phyloP scores from a whole-genome alignment of 1,140 invertebrate species.

The Drosophila carrolli region DNA sequence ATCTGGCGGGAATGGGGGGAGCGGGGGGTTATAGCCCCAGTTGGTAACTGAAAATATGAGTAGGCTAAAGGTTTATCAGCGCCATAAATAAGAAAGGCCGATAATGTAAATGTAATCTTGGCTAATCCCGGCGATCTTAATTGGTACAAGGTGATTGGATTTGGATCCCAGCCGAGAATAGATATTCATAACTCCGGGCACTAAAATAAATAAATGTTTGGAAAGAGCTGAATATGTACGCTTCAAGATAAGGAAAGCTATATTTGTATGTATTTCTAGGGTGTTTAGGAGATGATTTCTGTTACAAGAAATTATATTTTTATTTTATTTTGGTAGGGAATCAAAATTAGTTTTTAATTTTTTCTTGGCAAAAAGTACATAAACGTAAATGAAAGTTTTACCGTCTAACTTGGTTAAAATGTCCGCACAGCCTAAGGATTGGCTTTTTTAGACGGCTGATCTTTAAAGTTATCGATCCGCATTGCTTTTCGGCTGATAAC shows the following conservation, averaged over 20 bases:
- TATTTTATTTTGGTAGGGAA: no score
- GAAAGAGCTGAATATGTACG: not conserved
- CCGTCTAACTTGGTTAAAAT: no score
- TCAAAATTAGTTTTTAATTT: no score
- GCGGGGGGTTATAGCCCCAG: not conserved
- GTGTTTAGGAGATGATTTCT: not conserved
- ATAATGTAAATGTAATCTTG: constrained; percentile 51
- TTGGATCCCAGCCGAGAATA: not conserved
- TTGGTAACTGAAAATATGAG: constrained; percentile 41
- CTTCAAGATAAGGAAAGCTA: not conserved
- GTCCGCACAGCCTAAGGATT: no score
- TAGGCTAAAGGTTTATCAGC: constrained; percentile 53
- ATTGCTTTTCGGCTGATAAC: no score
- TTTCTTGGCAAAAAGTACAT: no score
- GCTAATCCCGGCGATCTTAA: constrained; percentile 44
- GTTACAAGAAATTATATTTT: no score
- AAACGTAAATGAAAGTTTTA: no score
- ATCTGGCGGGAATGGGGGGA: not conserved
- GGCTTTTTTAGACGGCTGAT: no score
- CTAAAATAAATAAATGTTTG: constrained; percentile 4
- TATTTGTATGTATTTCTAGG: no score
- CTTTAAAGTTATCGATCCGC: no score
- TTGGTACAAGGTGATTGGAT: constrained; percentile 29
- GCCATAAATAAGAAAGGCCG: constrained; percentile 34
- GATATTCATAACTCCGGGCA: constrained; percentile 5